Base-by-base conservation (phyloP, 2,888 invertebrate genomes). In the Resseliella maxima region DNA sequence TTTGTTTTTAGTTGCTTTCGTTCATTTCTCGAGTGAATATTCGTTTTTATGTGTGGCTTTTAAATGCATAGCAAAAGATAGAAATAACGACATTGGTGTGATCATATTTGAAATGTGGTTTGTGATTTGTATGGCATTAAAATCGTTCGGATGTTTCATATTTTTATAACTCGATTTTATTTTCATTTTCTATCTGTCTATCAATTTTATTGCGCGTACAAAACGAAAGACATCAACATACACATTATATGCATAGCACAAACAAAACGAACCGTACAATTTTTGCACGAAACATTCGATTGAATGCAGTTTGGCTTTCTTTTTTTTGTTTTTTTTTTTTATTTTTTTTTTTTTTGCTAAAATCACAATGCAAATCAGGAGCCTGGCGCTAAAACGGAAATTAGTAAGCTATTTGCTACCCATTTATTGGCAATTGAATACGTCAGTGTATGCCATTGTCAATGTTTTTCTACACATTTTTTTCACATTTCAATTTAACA, bases 381-480 rank as follows among this genome's bases (percentile, higher is more conserved):
- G 38, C 24, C 38, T 38, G 83, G 83, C 83, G 83, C 83, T 83
- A 83, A 83, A 83, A 83, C 83, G 83, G 38, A 38, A 83, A 83
- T 83, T 83, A 38, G 83, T 38, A 21, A 2, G 21, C 38, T 8
- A 38, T 38, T 83, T 83, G 38, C 24, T 83, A 31, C 24, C 35
- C 38, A 83, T 38, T 36, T 36, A 36, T 36, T 36, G 35, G 36
- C 81, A 64, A 27, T 64, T 50, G n/a, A 3, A 3, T 50, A 18
- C 50, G 50, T 50, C 50, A 18, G n/a, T 8, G 41, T 41, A 10
- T 21, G 50, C 50, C 3, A 3, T 21, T 8, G 24, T 27, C 27
- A 59, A 5, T 27, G 24, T 24, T n/a, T 27, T 59, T n/a, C 5
- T 59, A 24, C 3, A 5, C 59, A 5, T 3, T 24, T 59, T 59